phyloP scores from a whole-genome alignment of 2,797 vertebrate species.

The Sorex maritimensis region DNA sequence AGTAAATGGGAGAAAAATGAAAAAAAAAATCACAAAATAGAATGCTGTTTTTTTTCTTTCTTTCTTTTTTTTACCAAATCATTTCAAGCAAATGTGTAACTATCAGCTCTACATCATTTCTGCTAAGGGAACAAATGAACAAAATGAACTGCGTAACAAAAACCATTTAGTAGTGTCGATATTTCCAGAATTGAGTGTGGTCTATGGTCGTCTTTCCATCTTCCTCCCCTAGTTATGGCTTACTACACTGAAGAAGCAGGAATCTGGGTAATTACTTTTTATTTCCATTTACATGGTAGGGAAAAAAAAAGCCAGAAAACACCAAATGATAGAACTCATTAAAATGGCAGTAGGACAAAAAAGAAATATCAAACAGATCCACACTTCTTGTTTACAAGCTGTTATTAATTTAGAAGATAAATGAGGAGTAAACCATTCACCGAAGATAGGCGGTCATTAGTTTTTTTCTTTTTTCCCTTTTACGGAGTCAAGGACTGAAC shows the following conservation, averaged over 20 bases:
- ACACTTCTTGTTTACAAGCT: constrained; percentile 36
- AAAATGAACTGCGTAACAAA: constrained; percentile 22
- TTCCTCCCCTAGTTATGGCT: background rate
- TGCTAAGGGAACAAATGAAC: constrained; percentile 31
- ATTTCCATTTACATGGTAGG: constrained; percentile 42
- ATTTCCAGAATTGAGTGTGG: background rate
- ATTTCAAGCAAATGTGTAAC: background rate
- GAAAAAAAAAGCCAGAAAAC: background rate
- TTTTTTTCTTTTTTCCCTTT: constrained; percentile 27
- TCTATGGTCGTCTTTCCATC: background rate
- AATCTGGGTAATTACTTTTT: constrained; percentile 38
- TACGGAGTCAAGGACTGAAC: too few species aligned
- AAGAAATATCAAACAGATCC: background rate
- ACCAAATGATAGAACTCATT: background rate
- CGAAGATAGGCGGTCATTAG: constrained; percentile 38
- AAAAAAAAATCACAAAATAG: background rate
- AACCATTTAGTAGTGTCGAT: background rate
- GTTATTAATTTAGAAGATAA: constrained; percentile 66
- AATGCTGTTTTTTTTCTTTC: background rate
- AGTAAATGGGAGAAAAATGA: background rate
- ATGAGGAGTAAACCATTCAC: constrained; percentile 19
- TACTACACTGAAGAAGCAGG: background rate
- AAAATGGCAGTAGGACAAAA: background rate
- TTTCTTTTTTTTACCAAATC: background rate
- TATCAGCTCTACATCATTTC: background rate